Evolutionary conservation across 2,113 vertebrate species (phyloP).

Genomic region (Pao palembangensis): DNA sequence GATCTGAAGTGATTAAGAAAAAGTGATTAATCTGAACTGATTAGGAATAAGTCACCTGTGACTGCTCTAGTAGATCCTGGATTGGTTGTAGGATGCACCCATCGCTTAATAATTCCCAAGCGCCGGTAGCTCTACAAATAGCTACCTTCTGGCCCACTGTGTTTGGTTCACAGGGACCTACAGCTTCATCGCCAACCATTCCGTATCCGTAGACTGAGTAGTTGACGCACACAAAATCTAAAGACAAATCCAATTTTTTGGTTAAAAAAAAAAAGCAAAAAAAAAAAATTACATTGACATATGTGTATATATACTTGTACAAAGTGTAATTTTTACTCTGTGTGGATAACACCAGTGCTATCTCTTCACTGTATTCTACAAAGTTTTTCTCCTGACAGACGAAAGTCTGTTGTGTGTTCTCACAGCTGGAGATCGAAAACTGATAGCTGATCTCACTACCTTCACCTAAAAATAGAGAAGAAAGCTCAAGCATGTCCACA

Average conservation of each 20-base stretch:
- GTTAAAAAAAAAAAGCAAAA: too few relatives aligned
- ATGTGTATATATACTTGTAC: neutral
- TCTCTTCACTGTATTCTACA: rapidly evolving
- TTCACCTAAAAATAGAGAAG: neutral
- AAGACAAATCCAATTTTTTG: neutral
- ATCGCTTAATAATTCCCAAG: neutral
- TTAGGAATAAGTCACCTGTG: slow-evolving; percentile 26
- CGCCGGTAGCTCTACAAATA: neutral
- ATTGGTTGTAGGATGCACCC: slow-evolving; percentile 21
- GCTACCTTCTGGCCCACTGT: slow-evolving; percentile 5
- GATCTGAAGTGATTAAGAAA: too few relatives aligned
- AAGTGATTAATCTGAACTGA: too few relatives aligned
- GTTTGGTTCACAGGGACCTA: rapidly evolving
- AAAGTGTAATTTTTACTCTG: slow-evolving; percentile 7
- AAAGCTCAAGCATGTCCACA: neutral
- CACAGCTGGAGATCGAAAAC: rapidly evolving
- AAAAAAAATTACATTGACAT: too few relatives aligned
- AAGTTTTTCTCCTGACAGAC: slow-evolving; percentile 4
- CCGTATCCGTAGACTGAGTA: slow-evolving; percentile 13
- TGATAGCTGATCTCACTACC: rapidly evolving
- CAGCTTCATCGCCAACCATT: rapidly evolving
- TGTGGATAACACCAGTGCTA: neutral
- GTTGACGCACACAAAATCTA: neutral
- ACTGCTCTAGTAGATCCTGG: slow-evolving; percentile 4
- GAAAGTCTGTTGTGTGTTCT: rapidly evolving